A percentile compares a stretch with the other conserved stretches of the same genome.
Conservation (phyloP, 2,888 invertebrate genomes). For the Aphidoletes aphidimyza region DNA sequence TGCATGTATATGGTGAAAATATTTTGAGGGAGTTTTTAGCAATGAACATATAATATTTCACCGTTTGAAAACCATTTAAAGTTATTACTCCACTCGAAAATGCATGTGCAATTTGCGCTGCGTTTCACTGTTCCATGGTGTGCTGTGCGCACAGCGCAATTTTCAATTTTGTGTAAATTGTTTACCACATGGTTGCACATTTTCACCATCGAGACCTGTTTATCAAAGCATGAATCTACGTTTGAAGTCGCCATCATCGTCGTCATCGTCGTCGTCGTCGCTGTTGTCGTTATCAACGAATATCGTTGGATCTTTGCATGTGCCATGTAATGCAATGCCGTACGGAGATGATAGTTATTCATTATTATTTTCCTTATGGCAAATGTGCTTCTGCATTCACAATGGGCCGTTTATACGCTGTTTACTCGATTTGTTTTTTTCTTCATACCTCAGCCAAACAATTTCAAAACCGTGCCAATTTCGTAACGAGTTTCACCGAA, state of each 20-base stretch:
- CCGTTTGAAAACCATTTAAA: not conserved
- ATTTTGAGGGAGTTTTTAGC: slow-evolving; percentile 15
- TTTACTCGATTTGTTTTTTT: too few species aligned
- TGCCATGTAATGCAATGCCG: not conserved
- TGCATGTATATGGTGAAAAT: not conserved
- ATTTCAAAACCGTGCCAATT: not conserved
- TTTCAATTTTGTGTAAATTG: slow-evolving; percentile 51
- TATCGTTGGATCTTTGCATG: not conserved
- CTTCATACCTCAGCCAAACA: not conserved
- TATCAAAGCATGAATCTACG: slow-evolving; percentile 50
- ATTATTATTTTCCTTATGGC: slow-evolving; percentile 29
- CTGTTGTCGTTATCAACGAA: not conserved
- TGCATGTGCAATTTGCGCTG: not conserved
- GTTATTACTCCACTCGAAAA: slow-evolving; percentile 14
- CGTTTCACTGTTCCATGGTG: not conserved
- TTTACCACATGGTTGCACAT: slow-evolving; percentile 52
- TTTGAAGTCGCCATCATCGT: not conserved
- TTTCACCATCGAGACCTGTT: slow-evolving; percentile 45
- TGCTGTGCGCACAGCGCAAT: slow-evolving; percentile 18
- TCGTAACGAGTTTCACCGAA: not conserved
- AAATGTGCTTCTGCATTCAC: not conserved
- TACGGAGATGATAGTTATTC: slow-evolving; percentile 20
- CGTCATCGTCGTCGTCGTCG: not conserved
- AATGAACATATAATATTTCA: slow-evolving; percentile 34
- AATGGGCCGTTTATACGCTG: not conserved